These are phyloP conservation scores for Bradynema listronoti DNA, from an alignment of 1,140 invertebrate species.

Conservation along the genomic window DNA sequence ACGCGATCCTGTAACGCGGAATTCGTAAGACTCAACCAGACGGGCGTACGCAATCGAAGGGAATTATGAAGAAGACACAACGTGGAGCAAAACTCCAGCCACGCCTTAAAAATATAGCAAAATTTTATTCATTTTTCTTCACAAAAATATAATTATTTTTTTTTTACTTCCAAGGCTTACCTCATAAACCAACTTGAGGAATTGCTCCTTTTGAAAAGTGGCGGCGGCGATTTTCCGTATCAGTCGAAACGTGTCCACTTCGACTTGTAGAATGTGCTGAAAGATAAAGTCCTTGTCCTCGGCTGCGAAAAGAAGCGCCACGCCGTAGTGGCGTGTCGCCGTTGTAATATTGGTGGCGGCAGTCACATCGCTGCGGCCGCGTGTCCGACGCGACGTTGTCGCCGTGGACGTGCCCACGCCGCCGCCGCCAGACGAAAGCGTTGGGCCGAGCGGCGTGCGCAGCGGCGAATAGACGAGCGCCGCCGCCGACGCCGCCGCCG, in stretches of 20 bases:
- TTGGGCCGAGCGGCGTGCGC: slow-evolving; percentile 1
- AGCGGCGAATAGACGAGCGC: no score
- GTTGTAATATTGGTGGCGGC: slow-evolving; percentile 8
- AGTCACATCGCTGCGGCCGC: slow-evolving; percentile 20
- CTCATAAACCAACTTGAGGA: slow-evolving; percentile 30
- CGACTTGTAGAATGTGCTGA: slow-evolving; percentile 41
- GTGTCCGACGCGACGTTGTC: slow-evolving; percentile 20
- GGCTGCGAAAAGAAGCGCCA: slow-evolving; percentile 25
- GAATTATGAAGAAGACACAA: slow-evolving; percentile 36
- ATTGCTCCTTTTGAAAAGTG: slow-evolving; percentile 19
- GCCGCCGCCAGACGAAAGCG: slow-evolving; percentile 4
- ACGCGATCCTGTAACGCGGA: slow-evolving; percentile 11
- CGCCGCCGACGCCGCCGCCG: no score
- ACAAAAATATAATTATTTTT: neutral
- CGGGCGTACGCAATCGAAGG: slow-evolving; percentile 18
- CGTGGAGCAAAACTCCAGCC: slow-evolving; percentile 18
- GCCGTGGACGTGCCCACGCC: neutral
- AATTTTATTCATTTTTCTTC: neutral
- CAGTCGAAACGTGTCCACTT: slow-evolving; percentile 25
- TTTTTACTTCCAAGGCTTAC: slow-evolving; percentile 5
- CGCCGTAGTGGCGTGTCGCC: slow-evolving; percentile 31
- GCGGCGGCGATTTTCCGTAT: slow-evolving; percentile 23
- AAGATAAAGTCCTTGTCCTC: slow-evolving; percentile 32
- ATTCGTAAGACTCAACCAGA: slow-evolving; percentile 24
- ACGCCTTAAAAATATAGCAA: slow-evolving; percentile 15